Base-by-base conservation (phyloP, 2,888 invertebrate genomes). In the Pyralis farinalis region DNA sequence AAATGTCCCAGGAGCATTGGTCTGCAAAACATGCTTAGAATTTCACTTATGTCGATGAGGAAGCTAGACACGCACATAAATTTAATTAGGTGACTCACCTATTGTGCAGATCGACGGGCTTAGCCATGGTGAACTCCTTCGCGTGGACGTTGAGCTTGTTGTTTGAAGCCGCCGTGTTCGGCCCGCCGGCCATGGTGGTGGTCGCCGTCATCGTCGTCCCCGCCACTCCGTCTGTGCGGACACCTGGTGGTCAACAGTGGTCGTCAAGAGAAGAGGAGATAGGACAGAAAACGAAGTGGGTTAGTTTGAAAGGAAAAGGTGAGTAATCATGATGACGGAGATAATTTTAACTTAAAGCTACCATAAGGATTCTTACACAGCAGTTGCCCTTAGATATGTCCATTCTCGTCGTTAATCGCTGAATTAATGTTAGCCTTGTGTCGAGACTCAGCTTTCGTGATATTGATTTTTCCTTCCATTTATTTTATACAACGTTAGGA, bases 61-160 rank as follows among this genome's bases (percentile, higher is more conserved):
- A n/a, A n/a, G n/a, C n/a, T n/a, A n/a, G n/a, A n/a, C n/a, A n/a
- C n/a, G n/a, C n/a, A n/a, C n/a, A n/a, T n/a, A n/a, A n/a, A n/a
- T n/a, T n/a, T n/a, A n/a, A n/a, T n/a, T n/a, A n/a, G n/a, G 1
- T 10, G n/a, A 67, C 86, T 85, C 58, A 87, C 88, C 87, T 81
- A 78, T 75, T 80, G 55, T 89, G 84, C 55, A 83, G 76, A 62
- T 89, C 88, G 67, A 90, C 74, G 31, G 91, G 91, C 83, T 91
- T 92, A 73, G 92, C 92, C 94, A 95, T 95, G 64, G 94, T 94
- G 88, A 97, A 96, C 90, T 96, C 96, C 90, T 96, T 96, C 46
- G 96, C 96, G 87, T 96, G 94, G 53, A 95, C 96, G 81, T 96
- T 96, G 60, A 96, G 90, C 82, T 93, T 93, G 74, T 93, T 93